Conservation (phyloP, 2,888 invertebrate genomes). For the Drosophila macrospina region DNA sequence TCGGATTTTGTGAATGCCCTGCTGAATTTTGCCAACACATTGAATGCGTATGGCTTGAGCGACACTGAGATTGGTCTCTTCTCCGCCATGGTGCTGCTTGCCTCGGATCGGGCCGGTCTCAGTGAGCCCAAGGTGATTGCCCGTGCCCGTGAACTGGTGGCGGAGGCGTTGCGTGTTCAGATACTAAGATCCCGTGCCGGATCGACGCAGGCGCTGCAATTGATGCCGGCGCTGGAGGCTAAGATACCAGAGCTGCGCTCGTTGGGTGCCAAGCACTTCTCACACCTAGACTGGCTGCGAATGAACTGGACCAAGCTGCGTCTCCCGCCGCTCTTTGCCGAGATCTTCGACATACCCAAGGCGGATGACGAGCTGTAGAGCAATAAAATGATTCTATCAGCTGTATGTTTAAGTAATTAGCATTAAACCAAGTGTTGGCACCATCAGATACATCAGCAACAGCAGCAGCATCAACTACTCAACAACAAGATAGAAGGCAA, state of each 20-base stretch:
- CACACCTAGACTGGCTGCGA: constrained; percentile 95
- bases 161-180: constrained; percentile 95
- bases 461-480: constrained; percentile 58
- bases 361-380: constrained; percentile 88
- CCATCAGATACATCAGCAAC: constrained; percentile 24
- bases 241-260: constrained; percentile 92
- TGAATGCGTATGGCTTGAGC: constrained; percentile 91
- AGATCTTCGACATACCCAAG: constrained; percentile 98
- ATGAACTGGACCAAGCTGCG: constrained; percentile 93
- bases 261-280: constrained; percentile 93
- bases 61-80: constrained; percentile 96
- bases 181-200: constrained; percentile 86
- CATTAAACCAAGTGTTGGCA: constrained; percentile 38
- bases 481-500: constrained; percentile 46
- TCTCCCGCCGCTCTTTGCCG: constrained; percentile 96
- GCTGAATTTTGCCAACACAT: constrained; percentile 91
- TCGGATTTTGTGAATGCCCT: constrained; percentile 92
- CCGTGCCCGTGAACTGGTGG: constrained; percentile 91
- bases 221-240: constrained; percentile 86
- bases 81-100: constrained; percentile 93
- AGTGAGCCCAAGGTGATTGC: constrained; percentile 92
- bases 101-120: constrained; percentile 92
- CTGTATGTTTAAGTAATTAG: constrained; percentile 60
- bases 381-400: constrained; percentile 13
- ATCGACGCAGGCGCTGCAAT: constrained; percentile 85